Evolutionary conservation across 2,888 invertebrate genomes (phyloP), one percentile per base, ranked within the genome.

Genomic region (Lumbricus terrestris): DNA sequence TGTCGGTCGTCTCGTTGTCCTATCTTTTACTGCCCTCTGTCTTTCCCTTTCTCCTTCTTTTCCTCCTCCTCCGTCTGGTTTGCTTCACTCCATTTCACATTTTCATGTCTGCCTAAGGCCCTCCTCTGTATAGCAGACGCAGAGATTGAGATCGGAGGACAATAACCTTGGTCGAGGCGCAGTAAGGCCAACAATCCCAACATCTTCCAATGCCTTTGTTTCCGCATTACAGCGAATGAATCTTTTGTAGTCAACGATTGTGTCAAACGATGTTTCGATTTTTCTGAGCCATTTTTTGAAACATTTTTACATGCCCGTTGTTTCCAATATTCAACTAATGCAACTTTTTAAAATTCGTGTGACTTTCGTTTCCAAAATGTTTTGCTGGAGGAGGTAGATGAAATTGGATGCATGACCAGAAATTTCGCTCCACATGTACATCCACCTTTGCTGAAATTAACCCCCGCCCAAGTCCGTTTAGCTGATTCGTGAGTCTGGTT

Each of bases 21-120:
- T 89, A 5, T n/a, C 35, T 85, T 69, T 34, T 18, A 37, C 69
- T 23, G 83, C 90, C 33, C 82, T 83, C 35, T 82, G n/a, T 90
- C 90, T 89, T 89, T 82, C 38, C 82, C 33, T 89, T 34, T 82
- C 89, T 47, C 33, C 38, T 40, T 38, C 23, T 29, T 34, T 37
- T 33, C 34, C 42, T 40, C 33, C 40, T 4, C 34, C n/a, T 40
- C 42, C 29, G 20, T 88, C 5, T 40, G n/a, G 0, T 40, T 88
- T 15, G 33, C 15, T 88, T 40, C n/a, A 40, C 15, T 5, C 40
- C 88, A 34, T 16, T 3, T 23, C 20, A 29, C n/a, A 40, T 34
- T 40, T 34, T 33, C 37, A 34, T 37, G 20, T 38, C 20, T 42
- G 20, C n/a, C 20, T n/a, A 54, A 29, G 23, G 11, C 11, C 23